Evolutionary conservation across 1,140 invertebrate species (phyloP).

Genomic region (Zaprionus camerounensis): DNA sequence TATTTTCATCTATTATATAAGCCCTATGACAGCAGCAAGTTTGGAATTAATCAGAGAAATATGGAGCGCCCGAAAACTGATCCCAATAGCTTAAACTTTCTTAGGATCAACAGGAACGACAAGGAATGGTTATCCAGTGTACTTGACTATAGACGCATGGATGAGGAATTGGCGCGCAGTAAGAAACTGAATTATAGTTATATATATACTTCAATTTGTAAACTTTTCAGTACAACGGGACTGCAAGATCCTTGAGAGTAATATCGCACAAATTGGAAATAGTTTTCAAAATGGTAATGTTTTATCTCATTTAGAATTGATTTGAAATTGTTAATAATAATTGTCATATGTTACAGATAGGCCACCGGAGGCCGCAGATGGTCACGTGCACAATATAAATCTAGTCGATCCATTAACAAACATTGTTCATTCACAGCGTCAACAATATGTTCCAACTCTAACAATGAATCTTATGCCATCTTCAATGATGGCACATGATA

Average conservation of each 20-base stretch:
- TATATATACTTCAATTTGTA: background rate
- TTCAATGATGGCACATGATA: background rate
- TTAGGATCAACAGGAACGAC: conserved; percentile 1
- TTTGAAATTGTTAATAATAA: background rate
- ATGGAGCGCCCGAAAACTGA: too few species aligned
- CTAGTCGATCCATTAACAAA: conserved; percentile 2
- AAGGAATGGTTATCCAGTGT: conserved; percentile 29
- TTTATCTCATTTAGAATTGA: background rate
- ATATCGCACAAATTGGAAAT: background rate
- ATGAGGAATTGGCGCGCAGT: conserved; percentile 24
- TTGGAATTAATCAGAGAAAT: background rate
- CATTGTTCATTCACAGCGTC: background rate
- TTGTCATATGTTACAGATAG: background rate
- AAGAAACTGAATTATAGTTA: background rate
- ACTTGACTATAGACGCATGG: conserved; percentile 4
- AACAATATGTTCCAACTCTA: background rate
- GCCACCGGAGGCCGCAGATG: background rate
- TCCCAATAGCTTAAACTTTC: background rate
- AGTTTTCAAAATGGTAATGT: conserved; percentile 2
- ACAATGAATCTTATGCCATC: background rate
- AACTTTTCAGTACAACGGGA: conserved; percentile 14
- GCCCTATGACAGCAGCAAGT: conserved; percentile 6
- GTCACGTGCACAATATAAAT: background rate
- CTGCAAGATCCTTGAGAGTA: conserved; percentile 10
- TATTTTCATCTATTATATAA: conserved; percentile 34